Conservation (phyloP, 2,797 vertebrate genomes). For the Cirrhinus molitorella region DNA sequence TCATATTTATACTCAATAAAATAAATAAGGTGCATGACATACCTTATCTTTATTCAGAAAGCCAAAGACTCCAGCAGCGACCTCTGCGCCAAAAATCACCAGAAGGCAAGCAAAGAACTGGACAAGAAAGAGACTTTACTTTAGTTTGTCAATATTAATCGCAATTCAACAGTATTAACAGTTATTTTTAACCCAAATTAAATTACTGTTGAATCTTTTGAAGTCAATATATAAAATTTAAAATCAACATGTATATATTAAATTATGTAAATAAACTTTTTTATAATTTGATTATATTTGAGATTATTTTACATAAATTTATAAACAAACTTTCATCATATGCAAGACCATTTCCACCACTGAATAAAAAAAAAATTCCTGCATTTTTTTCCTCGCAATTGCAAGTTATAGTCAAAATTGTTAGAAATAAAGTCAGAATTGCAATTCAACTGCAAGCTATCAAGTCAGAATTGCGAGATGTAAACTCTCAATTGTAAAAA, state of each 20-base stretch:
- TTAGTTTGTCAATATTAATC: background rate
- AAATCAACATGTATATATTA: background rate
- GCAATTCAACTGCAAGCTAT: too few species aligned
- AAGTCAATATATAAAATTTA: background rate
- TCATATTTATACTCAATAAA: background rate
- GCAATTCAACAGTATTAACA: background rate
- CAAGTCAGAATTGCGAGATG: too few species aligned
- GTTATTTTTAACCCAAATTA: background rate
- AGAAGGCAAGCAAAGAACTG: conserved; percentile 96
- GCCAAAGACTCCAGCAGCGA: conserved; percentile 94
- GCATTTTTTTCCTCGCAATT: too few species aligned
- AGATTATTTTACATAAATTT: background rate
- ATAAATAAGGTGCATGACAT: conserved; percentile 20
- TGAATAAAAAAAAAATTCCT: too few species aligned
- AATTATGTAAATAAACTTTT: too few species aligned
- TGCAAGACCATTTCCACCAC: too few species aligned
- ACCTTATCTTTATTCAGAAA: conserved; percentile 92
- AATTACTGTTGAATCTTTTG: background rate
- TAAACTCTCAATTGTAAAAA: too few species aligned
- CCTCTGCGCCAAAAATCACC: conserved; percentile 95
- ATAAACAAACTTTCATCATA: too few species aligned
- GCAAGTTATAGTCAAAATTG: too few species aligned
- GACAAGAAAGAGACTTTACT: conserved; percentile 21
- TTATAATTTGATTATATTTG: too few species aligned
- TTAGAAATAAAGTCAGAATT: too few species aligned